Base-by-base conservation (phyloP, 2,888 invertebrate species). In the Drosophila cracens region DNA sequence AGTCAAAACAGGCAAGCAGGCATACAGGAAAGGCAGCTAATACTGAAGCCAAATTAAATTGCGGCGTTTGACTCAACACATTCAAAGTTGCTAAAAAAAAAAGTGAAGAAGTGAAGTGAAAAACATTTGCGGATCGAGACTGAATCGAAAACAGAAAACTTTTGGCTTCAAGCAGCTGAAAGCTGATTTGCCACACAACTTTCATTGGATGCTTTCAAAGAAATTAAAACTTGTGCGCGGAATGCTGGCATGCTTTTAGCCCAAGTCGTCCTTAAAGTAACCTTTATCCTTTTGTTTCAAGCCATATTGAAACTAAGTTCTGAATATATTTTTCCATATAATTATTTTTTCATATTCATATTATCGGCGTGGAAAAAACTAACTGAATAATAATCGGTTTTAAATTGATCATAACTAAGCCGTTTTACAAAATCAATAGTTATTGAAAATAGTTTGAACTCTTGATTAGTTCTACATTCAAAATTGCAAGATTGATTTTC, bases 31-130 rank as follows among this genome's bases (percentile, higher is more conserved):
- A 46, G 16, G 25, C 46, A 74, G 66, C 61, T 66, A 79, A 82
- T 68, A 82, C 76, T 73, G 67, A 67, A 65, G 29, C 52, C 62
- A 73, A 83, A 85, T 88, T 85, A 71, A 82, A 90, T 86, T 82
- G 53, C 62, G 60, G 43, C 60, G 65, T 78, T 71, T 74, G 74
- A 89, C 74, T 82, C 56, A 57, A 60, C 82, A 52, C 68, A 58
- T 61, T 56, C 25, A 69, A 82, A 67, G 46, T 63, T 43, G 60
- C 7, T 3, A 13, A 1, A 36, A 36, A 21, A 21, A 21, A 46
- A 34, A 36, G 6, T 7, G 7, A 36, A 36, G 16, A 36, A 46
- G 16, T 25, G 13, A 70, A 54, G 36, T 52, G 65, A 57, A 78
- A 63, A 57, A 43, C 59, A 48, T 43, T 73, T 76, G 54, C 70